phyloP scores from a whole-genome alignment of 2,113 vertebrate genomes.

The Gavialis gangeticus region DNA sequence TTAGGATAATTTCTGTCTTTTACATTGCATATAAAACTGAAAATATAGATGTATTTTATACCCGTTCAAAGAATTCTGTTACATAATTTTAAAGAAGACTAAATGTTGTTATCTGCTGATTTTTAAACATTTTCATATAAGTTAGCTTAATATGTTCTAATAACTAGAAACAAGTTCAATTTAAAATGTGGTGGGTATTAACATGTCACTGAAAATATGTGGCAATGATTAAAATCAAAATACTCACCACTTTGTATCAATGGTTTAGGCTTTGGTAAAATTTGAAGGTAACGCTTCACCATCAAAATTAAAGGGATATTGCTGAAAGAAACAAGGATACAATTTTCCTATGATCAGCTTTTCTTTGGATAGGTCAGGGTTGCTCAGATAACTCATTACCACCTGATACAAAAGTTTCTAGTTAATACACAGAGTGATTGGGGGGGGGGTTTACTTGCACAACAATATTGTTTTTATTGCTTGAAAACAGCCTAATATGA shows the following conservation, averaged over 20 bases:
- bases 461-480: background rate
- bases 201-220: background rate
- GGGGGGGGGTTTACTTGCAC: background rate
- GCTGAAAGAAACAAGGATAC: constrained; percentile 46
- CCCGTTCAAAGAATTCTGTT: background rate
- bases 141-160: constrained; percentile 36
- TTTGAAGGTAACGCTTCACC: background rate
- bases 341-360: constrained; percentile 62
- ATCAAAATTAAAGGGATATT: background rate
- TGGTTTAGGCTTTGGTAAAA: background rate
- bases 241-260: constrained; percentile 12
- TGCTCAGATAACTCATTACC: constrained; percentile 27
- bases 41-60: background rate
- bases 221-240: background rate
- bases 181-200: background rate
- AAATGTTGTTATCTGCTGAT: background rate
- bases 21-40: constrained; percentile 30
- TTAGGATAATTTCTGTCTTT: background rate
- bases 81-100: background rate
- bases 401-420: background rate
- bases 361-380: constrained; percentile 25
- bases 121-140: constrained; percentile 10
- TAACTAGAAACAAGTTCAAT: constrained; percentile 16
- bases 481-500: background rate
- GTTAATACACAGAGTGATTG: background rate